Percentiles rank a stretch among this genome's conserved stretches.
Evolutionary conservation across 1,140 invertebrate species (phyloP).

Genomic region (Drosophila mayri): DNA sequence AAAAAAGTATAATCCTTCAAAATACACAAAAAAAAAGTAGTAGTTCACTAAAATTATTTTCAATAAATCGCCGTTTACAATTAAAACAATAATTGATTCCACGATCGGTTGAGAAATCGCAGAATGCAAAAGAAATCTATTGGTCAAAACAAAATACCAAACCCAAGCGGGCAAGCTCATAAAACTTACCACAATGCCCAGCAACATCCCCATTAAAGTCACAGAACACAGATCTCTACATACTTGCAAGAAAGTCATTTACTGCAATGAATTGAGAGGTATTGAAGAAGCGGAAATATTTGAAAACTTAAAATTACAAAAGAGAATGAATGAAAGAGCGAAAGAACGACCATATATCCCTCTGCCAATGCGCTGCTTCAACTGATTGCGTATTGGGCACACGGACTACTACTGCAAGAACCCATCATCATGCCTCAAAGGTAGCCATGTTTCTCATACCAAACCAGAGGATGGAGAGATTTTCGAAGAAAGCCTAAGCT

Average conservation of each 20-base stretch:
- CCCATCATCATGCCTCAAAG: neutral
- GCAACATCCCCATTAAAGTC: neutral
- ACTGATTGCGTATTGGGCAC: neutral
- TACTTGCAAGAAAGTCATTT: neutral
- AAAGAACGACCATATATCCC: too few species aligned
- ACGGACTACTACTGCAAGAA: too few species aligned
- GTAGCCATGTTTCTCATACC: neutral
- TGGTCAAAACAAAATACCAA: neutral
- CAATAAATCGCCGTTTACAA: too few species aligned
- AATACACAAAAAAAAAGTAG: too few species aligned
- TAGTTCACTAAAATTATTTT: too few species aligned
- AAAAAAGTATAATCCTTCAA: too few species aligned
- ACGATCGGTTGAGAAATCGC: too few species aligned
- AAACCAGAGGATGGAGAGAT: neutral
- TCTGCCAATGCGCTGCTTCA: too few species aligned
- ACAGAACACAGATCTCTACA: neutral
- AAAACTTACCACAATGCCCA: neutral
- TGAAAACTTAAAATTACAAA: neutral
- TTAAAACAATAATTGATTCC: too few species aligned
- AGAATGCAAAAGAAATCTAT: too few species aligned
- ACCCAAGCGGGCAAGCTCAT: neutral
- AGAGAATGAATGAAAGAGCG: too few species aligned
- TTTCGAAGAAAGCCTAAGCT: neutral
- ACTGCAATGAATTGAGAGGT: constrained; percentile 1
- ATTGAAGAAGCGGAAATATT: constrained; percentile 3